Base-by-base conservation (phyloP, 1,140 invertebrate genomes). In the Euborellia annulipes region DNA sequence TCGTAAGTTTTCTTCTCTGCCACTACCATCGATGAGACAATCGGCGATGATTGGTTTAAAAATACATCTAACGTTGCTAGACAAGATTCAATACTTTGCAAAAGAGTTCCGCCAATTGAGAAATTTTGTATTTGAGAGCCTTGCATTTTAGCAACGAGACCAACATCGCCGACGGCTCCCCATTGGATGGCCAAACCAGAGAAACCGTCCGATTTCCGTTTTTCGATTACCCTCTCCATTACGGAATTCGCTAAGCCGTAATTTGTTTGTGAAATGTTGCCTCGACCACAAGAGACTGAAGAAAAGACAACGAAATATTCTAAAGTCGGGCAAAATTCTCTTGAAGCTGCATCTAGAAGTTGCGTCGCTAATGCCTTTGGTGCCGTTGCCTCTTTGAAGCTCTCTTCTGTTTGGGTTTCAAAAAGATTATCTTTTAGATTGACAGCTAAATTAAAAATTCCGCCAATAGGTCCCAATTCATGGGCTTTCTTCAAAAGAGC, bases 141-240 rank as follows among this genome's bases (percentile, higher is more conserved):
- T 70, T 93, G 79, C 23, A 75, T 83, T 49, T 94, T 87, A 47
- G 86, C 59, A 43, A 96, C 76, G 18, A 97, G 67, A 46, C 93
- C 94, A 16, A 97, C 94, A 63, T 98, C 93, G 50, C 90, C 93
- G 55, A 98, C 88, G 34, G 91, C 90, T 53, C 94, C 94, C 92
- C 93, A 98, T 62, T 98, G 93, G 51, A 98, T 88, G 19, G 92
- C 88, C 16, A 93, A 57, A 55, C 47, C 47, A 17, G 43, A 44
- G 2, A 50, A 57, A 7, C 71, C 87, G 56, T 78, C 76, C 11
- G 69, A 68, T 58, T 82, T 79, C 46, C 94, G 72, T 41, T 77
- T 70, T 66, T 97, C 92, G 53, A 84, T 81, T 32, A 97, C 80
- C 43, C 92, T 75, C 65, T 97, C 94, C 90, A 96, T 97, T 3